Base-by-base conservation (phyloP, 2,888 invertebrate species). In the Lordiphosa fenestrarum region DNA sequence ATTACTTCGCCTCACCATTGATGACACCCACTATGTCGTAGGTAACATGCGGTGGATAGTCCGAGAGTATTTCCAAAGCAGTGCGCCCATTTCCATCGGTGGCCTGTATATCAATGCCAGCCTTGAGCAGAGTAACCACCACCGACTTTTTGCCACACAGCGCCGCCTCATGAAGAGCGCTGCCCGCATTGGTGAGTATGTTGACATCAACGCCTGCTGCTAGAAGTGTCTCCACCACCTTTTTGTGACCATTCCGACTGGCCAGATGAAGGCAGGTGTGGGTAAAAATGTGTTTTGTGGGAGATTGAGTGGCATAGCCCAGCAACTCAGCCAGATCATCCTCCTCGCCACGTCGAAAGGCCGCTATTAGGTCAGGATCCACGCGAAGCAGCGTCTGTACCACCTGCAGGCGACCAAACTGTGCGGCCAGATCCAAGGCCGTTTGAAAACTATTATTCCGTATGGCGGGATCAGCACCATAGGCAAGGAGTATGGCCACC, bases 111-210 rank as follows among this genome's bases (percentile, higher is more conserved):
- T 97, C 95, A 12, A 95, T 95, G 0, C 96, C 96, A 74, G 93
- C 92, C 67, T 94, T 94, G 15, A 98, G 91, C 36, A 98, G 91
- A 0, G 94, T 91, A 53, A 94, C 91, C 21, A 96, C 97, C 10
- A 97, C 96, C 62, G 95, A 95, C 71, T 95, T 93, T 88, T 97
- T 97, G 4, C 97, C 97, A 89, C 94, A 97, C 30, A 96, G 92
- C 0, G 97, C 96, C 0, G 98, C 97, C 88, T 98, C 97, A 91
- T 98, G 98, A 64, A 98, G 91, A 0, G 98, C 96, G 10, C 96
- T 96, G 0, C 98, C 98, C 25, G 94, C 92, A 70, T 94, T 93
- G 5, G 97, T 96, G 75, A 95, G 92, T 51, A 95, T 92, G 90
- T 98, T 97, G 6, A 97, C 95, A 87, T 96, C 94, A 81, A 97